A percentile compares a stretch with the other conserved stretches of the same genome.
Evolutionary conservation across 2,113 vertebrate species (phyloP).

Genomic region (Rhea pennata): DNA sequence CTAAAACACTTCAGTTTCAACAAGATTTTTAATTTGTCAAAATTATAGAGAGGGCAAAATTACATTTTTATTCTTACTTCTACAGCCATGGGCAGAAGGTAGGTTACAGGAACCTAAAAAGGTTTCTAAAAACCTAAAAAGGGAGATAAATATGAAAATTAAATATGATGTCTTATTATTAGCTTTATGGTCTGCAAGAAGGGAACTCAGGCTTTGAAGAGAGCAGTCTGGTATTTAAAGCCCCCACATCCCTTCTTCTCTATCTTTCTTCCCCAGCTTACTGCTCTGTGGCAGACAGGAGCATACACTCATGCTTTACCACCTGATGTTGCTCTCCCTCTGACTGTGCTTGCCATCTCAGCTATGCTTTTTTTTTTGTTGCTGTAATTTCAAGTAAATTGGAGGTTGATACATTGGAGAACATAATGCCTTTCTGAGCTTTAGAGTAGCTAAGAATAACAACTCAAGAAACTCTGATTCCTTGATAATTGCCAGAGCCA

Average conservation of each 20-base stretch:
- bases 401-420: neutral
- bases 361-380: neutral
- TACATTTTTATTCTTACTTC: neutral
- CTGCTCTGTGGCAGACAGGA: neutral
- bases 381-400: neutral
- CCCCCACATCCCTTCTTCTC: neutral
- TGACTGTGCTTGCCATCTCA: fast-evolving
- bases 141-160: neutral
- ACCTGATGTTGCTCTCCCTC: neutral
- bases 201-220: neutral
- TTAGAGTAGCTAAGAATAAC: neutral
- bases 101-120: neutral
- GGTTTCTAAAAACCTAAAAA: neutral
- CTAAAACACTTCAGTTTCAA: neutral
- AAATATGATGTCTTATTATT: neutral
- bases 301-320: neutral
- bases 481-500: neutral
- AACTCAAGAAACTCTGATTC: neutral
- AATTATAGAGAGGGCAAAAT: neutral
- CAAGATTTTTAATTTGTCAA: neutral
- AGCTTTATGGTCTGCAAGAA: neutral
- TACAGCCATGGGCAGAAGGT: neutral
- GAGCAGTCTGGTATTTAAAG: neutral
- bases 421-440: neutral
- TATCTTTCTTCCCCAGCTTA: neutral